Percentiles rank a stretch among this genome's conserved stretches.
phyloP scores from a whole-genome alignment of 2,888 invertebrate genomes.

The Electrophaes corylata region DNA sequence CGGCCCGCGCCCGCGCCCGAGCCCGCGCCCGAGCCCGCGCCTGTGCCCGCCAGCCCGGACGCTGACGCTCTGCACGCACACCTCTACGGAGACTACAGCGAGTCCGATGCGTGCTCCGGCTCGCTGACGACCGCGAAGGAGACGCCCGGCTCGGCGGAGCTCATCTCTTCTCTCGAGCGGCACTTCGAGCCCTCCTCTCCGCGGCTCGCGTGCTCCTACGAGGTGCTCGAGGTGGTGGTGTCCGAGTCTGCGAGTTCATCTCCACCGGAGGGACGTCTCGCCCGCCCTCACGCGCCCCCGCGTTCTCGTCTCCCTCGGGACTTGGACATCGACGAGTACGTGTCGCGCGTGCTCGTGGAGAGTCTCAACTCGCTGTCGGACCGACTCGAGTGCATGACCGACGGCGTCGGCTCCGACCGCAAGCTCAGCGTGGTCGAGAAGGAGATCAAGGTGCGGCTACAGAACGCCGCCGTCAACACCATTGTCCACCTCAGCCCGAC shows the following conservation, averaged over 20 bases:
- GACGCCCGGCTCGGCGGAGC: constrained; percentile 32
- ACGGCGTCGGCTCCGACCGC: constrained; percentile 64
- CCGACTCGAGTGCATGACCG: constrained; percentile 74
- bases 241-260: constrained; percentile 65
- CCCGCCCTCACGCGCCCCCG: constrained; percentile 4
- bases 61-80: constrained; percentile 23
- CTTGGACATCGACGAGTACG: constrained; percentile 77
- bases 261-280: constrained; percentile 35
- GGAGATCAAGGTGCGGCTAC: constrained; percentile 79
- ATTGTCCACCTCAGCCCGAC: constrained; percentile 79
- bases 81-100: constrained; percentile 48
- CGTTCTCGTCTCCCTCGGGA: not conserved
- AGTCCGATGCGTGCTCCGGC: constrained; percentile 57
- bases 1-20: constrained; percentile 47
- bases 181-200: constrained; percentile 50
- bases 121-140: constrained; percentile 61
- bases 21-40: constrained; percentile 44
- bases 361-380: constrained; percentile 78
- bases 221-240: constrained; percentile 74
- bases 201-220: constrained; percentile 55
- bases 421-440: constrained; percentile 77
- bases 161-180: constrained; percentile 18
- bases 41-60: constrained; percentile 24
- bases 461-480: constrained; percentile 77
- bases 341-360: constrained; percentile 79